A percentile compares a stretch with the other conserved stretches of the same genome.
Evolutionary conservation across 2,888 invertebrate species (phyloP).

Genomic region (Neocrepidodera transversa): DNA sequence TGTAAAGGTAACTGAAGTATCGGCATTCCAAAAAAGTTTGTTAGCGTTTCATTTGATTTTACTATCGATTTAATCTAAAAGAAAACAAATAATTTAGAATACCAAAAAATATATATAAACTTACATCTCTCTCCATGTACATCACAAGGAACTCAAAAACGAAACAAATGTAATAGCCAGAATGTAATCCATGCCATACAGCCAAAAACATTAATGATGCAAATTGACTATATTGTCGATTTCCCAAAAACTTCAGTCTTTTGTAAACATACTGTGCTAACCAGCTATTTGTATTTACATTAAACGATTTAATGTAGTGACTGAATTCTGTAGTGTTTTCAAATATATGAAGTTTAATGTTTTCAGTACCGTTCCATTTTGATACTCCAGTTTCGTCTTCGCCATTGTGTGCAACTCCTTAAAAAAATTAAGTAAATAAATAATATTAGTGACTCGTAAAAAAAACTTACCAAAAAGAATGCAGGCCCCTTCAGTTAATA

Average conservation of each 20-base stretch:
- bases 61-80: constrained; percentile 67
- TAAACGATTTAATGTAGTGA: constrained; percentile 90
- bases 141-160: constrained; percentile 90
- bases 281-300: constrained; percentile 95
- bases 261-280: constrained; percentile 94
- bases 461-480: constrained; percentile 66
- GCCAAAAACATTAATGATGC: constrained; percentile 87
- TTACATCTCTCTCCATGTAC: constrained; percentile 83
- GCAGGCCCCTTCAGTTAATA: constrained; percentile 83
- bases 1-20: constrained; percentile 62
- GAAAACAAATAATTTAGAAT: constrained; percentile 7
- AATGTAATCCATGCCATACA: constrained; percentile 94
- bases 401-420: constrained; percentile 87
- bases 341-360: constrained; percentile 82
- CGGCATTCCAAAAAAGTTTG: constrained; percentile 59
- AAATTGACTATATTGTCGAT: constrained; percentile 79
- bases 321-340: constrained; percentile 86
- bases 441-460: too few species aligned
- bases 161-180: constrained; percentile 94
- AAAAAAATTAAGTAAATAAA: constrained; percentile 56
- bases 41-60: constrained; percentile 62
- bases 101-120: constrained; percentile 42
- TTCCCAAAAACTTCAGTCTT: constrained; percentile 88
- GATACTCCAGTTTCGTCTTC: constrained; percentile 66
- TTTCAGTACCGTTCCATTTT: constrained; percentile 89